Evolutionary conservation across 1,140 invertebrate species (phyloP), one percentile per base, ranked within the genome.

Genomic region (Lethocerus indicus): DNA sequence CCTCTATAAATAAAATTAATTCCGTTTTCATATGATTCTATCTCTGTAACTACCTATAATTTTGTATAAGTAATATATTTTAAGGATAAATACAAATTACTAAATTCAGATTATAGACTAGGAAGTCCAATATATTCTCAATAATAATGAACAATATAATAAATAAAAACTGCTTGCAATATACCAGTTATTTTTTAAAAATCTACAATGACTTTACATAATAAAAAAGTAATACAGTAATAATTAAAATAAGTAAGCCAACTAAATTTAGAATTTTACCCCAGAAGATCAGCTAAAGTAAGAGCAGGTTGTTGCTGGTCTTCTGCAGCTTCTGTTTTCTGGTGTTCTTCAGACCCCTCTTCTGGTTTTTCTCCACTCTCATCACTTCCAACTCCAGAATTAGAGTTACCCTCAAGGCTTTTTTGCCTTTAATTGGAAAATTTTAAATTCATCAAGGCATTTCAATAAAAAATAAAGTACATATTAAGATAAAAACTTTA

Each of bases 221-320:
- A 18, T 44, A 9, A 18, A 47, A 24, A 18, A 37, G 16, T 21
- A 3, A 25, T 9, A 26, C 7, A 37, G 16, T 14, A 46, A 16
- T 13, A 28, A 4, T 9, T 32, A 12, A 12, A 29, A 32, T 28
- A 46, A 18, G 6, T 39, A 5, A 39, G 6, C n/a, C 6, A 39
- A 39, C n/a, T 18, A 7, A 44, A 28, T 23, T 42, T 42, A 4
- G 23, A 14, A n/a, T n/a, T n/a, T 64, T 63, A 81, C 80, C 83
- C 83, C 1, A 87, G 64, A 7, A 87, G 64, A 61, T 87, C 83
- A 7, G 80, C 79, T 25, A 83, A 66, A 1, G 79, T 75, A 1
- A 78, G 40, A 14, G 51, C 64, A 27, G 73, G 79, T 54, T 60
- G 68, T 53, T 60, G 68, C 60, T 78, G 74, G 24, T 67, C 23